A percentile compares a stretch with the other conserved stretches of the same genome.
Conservation (phyloP, 2,888 invertebrate genomes). For the Aspidapion aeneum region DNA sequence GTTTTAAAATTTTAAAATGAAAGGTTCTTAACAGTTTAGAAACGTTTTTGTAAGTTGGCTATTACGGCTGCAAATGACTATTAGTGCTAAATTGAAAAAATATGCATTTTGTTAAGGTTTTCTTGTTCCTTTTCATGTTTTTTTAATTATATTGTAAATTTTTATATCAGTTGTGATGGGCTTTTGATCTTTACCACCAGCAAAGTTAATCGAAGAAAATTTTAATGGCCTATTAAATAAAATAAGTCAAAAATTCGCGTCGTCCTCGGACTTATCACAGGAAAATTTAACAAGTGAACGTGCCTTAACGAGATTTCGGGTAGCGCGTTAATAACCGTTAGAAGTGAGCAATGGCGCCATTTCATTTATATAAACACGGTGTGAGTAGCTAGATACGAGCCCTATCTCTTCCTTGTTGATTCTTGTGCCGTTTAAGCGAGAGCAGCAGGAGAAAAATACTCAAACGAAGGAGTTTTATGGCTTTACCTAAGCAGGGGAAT, state of each 20-base stretch:
- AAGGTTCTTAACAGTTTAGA: too few species aligned
- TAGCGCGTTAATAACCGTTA: slow-evolving; percentile 48
- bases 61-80: too few species aligned
- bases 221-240: not conserved
- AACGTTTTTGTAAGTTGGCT: too few species aligned
- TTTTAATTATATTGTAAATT: too few species aligned
- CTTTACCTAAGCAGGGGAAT: not conserved
- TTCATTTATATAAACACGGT: slow-evolving; percentile 51
- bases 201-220: not conserved
- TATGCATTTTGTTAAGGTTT: too few species aligned
- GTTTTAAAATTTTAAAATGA: too few species aligned
- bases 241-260: slow-evolving; percentile 38
- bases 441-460: slow-evolving; percentile 23
- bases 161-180: too few species aligned
- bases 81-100: too few species aligned
- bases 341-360: slow-evolving; percentile 49
- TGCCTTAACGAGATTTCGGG: slow-evolving; percentile 48
- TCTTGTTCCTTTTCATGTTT: too few species aligned
- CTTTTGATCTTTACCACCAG: too few species aligned
- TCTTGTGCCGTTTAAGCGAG: slow-evolving; percentile 23
- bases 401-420: slow-evolving; percentile 31
- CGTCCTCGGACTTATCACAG: slow-evolving; percentile 40
- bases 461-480: slow-evolving; percentile 21
- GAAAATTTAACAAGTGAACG: slow-evolving; percentile 45
- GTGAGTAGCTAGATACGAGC: slow-evolving; percentile 38